These are phyloP conservation scores for Plagodis pulveraria DNA, from an alignment of 2,888 invertebrate genomes.

Conservation along the genomic window DNA sequence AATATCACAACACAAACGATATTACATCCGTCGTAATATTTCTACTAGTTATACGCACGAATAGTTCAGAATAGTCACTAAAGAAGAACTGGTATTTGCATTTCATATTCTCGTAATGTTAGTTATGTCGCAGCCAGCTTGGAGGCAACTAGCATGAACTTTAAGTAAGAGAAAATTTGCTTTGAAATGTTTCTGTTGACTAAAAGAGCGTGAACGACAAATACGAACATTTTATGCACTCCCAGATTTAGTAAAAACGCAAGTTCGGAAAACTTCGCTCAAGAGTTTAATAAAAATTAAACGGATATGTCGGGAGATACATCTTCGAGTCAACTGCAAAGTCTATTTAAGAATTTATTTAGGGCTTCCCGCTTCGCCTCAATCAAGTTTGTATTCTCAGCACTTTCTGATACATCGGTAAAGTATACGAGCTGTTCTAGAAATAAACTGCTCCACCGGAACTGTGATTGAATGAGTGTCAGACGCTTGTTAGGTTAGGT, in stretches of 20 bases:
- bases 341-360: slow-evolving; percentile 36
- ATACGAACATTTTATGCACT: slow-evolving; percentile 59
- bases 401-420: slow-evolving; percentile 27
- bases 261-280: slow-evolving; percentile 46
- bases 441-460: slow-evolving; percentile 18
- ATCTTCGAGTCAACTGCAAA: slow-evolving; percentile 43
- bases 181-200: slow-evolving; percentile 64
- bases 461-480: slow-evolving; percentile 27
- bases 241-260: slow-evolving; percentile 51
- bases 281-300: slow-evolving; percentile 59
- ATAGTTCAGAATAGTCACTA: slow-evolving; percentile 55
- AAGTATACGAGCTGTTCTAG: slow-evolving; percentile 17
- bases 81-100: slow-evolving; percentile 51
- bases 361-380: slow-evolving; percentile 22
- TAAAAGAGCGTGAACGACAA: slow-evolving; percentile 62
- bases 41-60: slow-evolving; percentile 44
- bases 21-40: slow-evolving; percentile 22
- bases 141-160: slow-evolving; percentile 72
- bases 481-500: slow-evolving; percentile 10
- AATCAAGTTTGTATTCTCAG: slow-evolving; percentile 34
- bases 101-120: slow-evolving; percentile 57
- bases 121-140: slow-evolving; percentile 65
- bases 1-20: slow-evolving; percentile 15
- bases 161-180: slow-evolving; percentile 67
- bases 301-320: slow-evolving; percentile 43